Base-by-base conservation (phyloP, 2,113 vertebrate species). In the Dipodomys merriami region DNA sequence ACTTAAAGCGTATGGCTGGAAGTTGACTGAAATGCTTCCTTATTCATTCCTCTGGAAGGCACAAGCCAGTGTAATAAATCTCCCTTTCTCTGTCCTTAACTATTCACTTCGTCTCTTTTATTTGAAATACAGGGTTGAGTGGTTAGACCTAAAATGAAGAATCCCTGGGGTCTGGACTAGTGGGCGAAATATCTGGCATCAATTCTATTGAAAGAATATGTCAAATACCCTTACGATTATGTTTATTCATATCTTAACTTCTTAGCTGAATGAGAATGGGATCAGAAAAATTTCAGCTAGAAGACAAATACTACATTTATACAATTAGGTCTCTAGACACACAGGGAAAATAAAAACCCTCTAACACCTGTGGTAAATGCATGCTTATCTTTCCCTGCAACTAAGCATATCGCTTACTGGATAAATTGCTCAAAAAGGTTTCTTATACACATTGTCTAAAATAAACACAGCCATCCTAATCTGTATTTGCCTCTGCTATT, bases 401-500 rank as follows among this genome's bases (percentile, higher is more conserved):
- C 30, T 71, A 95, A 76, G 16, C 65, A 76, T 79, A 95, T 49
- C n/a, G 12, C 29, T 93, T 77, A 91, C 65, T 7, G 35, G 77
- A 83, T 19, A 77, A 71, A 82, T 92, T 96, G 83, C 83, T 96
- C 82, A 83, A 88, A 81, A 29, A 84, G 7, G 10, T 95, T 88
- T 4, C 1, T 30, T 93, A 93, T 82, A 96, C 71, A 97, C 96
- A 95, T 68, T 91, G 33, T 94, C 81, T 95, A 91, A 89, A 86
- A 95, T 71, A 95, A 91, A 96, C 90, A 82, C 46, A 90, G 25
- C 3, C 46, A 92, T 68, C 15, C 35, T 97, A 88, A 97, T 97
- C 87, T 97, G 71, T 89, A 77, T 92, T 96, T 97, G 64, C 89
- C 91, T 93, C 85, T 86, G 83, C 91, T 96, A 83, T 95, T 96